Base-by-base conservation (phyloP, 2,113 vertebrate genomes). In the Macaca fascicularis region DNA sequence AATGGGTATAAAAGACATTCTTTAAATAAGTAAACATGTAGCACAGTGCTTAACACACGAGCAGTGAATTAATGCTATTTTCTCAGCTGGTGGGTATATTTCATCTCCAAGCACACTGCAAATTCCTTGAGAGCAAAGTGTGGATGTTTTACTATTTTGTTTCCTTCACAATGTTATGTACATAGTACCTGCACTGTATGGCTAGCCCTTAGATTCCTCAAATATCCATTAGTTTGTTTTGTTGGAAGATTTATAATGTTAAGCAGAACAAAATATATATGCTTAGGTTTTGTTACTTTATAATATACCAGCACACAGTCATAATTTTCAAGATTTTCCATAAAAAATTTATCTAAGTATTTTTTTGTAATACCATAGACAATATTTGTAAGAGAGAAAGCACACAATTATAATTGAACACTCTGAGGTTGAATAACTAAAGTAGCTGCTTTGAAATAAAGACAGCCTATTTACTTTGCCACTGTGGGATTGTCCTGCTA, bases 251-350 rank as follows among this genome's bases (percentile, higher is more conserved):
- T 75, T 23, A 6, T 78, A 78, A 38, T 79, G 30, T 5, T 52
- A 91, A 95, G 10, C 14, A 95, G 40, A 82, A 57, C 12, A 81
- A 94, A 87, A 88, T 38, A 64, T 22, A 8, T 45, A 52, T 35
- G 19, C 10, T 69, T 38, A 52, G 11, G 19, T 43, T 90, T 57
- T 64, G 45, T 50, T 30, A 38, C 22, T 79, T 83, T 23, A 45
- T 57, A n/a, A 38, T 43, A 2, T 20, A 79, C 27, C 14, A 72
- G 12, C 22, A 83, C 0, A 2, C 82, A 82, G 40, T 74, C 48
- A 16, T 40, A 70, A n/a, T 82, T 90, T 89, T 69, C 57, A 96
- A 87, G 23, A 20, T 83, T 69, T 92, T 92, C 87, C 50, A 43
- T 40, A 16, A 88, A 67, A 93, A 75, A 85, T 57, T 32, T 70